These are phyloP conservation scores for Indri indri DNA, from an alignment of 2,113 vertebrate species.

Conservation along the genomic window DNA sequence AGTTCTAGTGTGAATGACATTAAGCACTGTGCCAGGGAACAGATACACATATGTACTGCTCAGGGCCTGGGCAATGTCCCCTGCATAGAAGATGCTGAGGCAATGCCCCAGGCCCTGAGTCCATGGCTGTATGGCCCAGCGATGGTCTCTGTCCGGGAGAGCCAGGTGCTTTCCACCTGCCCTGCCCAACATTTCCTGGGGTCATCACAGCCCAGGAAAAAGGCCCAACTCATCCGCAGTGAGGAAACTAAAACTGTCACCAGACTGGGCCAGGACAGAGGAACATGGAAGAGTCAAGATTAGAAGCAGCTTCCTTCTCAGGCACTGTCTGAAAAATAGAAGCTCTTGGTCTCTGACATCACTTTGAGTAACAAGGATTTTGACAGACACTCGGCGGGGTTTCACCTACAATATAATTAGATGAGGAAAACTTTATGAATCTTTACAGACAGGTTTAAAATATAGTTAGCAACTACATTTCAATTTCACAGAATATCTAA, in stretches of 20 bases:
- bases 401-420: neutral
- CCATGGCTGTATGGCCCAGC: neutral
- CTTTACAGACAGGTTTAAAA: neutral
- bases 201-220: neutral
- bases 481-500: neutral
- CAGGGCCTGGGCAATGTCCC: neutral
- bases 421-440: neutral
- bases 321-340: fast-evolving
- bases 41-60: neutral
- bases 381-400: neutral
- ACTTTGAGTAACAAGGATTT: neutral
- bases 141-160: neutral
- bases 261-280: neutral
- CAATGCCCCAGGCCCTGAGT: neutral
- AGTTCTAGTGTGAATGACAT: neutral
- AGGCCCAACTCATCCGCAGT: neutral
- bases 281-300: neutral
- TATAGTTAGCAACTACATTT: fast-evolving
- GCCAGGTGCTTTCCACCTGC: neutral
- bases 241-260: neutral
- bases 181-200: neutral
- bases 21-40: neutral
- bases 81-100: neutral
- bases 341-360: fast-evolving
- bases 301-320: neutral